A percentile compares a stretch with the other conserved stretches of the same genome.
These are phyloP conservation scores for Sparus aurata DNA, from an alignment of 2,797 vertebrate genomes.

Conservation along the genomic window DNA sequence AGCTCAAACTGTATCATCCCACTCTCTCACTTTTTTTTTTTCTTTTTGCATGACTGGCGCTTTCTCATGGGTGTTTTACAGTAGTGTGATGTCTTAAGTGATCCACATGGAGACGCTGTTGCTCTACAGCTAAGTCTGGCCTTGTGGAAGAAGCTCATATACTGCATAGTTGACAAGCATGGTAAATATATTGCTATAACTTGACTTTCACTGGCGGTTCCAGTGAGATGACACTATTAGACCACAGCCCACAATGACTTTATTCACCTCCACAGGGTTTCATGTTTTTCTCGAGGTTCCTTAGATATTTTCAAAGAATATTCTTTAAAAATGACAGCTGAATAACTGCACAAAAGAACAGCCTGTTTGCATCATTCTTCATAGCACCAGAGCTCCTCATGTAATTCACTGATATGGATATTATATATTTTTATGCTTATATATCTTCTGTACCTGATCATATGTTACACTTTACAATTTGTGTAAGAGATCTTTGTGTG, in stretches of 20 bases:
- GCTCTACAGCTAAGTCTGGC: slow-evolving; percentile 10
- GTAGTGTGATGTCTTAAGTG: neutral
- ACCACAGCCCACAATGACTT: too few relatives aligned
- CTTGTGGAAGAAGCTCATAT: too few relatives aligned
- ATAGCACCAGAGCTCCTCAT: neutral
- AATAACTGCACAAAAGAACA: neutral
- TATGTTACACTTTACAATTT: neutral
- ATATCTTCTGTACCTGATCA: neutral
- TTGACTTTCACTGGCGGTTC: neutral
- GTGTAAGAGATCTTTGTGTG: neutral
- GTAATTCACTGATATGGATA: neutral
- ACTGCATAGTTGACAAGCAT: too few relatives aligned
- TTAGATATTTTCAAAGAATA: neutral
- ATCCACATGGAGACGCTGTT: slow-evolving; percentile 66
- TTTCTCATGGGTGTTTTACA: neutral
- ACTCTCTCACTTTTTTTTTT: neutral
- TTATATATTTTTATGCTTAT: neutral
- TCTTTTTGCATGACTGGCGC: slow-evolving; percentile 13
- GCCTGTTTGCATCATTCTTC: neutral
- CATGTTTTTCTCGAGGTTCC: too few relatives aligned
- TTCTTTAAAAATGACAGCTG: too few relatives aligned
- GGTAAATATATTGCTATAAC: too few relatives aligned
- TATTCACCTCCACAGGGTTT: neutral
- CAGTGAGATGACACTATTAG: neutral
- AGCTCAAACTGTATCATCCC: neutral